Evolutionary conservation across 2,888 invertebrate genomes (phyloP).

Genomic region (Conops quadrifasciatus): DNA sequence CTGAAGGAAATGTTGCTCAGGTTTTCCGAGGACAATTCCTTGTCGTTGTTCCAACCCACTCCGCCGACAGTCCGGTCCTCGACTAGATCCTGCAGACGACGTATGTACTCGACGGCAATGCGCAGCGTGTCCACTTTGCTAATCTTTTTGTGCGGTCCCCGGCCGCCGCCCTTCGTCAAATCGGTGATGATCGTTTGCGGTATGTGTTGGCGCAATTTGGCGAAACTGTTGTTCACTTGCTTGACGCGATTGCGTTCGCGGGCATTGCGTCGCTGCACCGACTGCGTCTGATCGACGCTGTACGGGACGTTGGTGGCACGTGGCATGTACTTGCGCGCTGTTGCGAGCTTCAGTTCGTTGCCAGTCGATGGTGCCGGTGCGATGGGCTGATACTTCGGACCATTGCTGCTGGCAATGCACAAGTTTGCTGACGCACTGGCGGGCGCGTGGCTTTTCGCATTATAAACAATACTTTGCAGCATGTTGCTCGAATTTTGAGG

Average conservation of each 20-base stretch:
- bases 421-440: conserved; percentile 44
- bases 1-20: conserved; percentile 52
- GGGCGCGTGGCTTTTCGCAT: conserved; percentile 40
- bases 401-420: conserved; percentile 48
- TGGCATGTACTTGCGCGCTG: conserved; percentile 71
- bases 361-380: conserved; percentile 68
- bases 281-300: conserved; percentile 76
- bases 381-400: conserved; percentile 62
- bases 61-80: conserved; percentile 55
- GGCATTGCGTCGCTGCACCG: conserved; percentile 90
- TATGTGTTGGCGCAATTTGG: conserved; percentile 88
- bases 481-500: conserved; percentile 1
- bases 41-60: conserved; percentile 41
- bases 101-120: conserved; percentile 90
- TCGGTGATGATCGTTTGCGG: conserved; percentile 82
- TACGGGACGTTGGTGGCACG: conserved; percentile 57
- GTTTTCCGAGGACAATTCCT: conserved; percentile 49
- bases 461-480: conserved; percentile 47
- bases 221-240: conserved; percentile 94
- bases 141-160: conserved; percentile 82
- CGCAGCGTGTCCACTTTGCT: conserved; percentile 90
- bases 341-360: conserved; percentile 31
- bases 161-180: conserved; percentile 72
- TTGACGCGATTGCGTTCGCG: conserved; percentile 93
- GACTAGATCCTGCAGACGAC: conserved; percentile 80